Base-by-base conservation (phyloP, 2,888 invertebrate species). In the Aquatica leii region DNA sequence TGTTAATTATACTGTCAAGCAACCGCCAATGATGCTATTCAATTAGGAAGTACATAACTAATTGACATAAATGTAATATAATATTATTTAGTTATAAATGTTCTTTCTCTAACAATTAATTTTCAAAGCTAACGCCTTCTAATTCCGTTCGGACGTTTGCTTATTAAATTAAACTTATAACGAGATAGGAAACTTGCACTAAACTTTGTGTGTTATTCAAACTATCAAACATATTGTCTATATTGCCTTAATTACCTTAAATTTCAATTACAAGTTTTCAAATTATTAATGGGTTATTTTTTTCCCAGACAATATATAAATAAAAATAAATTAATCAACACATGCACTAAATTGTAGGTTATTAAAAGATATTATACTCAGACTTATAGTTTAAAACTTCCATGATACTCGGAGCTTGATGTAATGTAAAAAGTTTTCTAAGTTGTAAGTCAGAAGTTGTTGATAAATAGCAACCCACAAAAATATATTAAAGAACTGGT, bases 21-120 rank as follows among this genome's bases (percentile, higher is more conserved):
- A 76, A 75, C 77, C 78, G 77, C 77, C 78, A 77, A 78, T 78
- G 78, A 77, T 72, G 77, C 78, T 74, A 77, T 78, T 78, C 76
- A 78, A 79, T 79, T 79, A 78, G 76, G 76, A 75, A 77, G 77
- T 77, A 72, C 70, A 77, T 18, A 59, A 59, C 31, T 52, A 59
- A 59, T 59, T 59, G 59, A 40, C 49, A 34, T 41, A 41, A 24
- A 24, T 24, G 24, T 24, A 24, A 24, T 24, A 24, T 24, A 24
- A 24, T 24, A 24, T 24, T 55, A 55, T 31, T 55, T 55, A 41
- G 35, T 41, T 24, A 24, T 24, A 24, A 24, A 24, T 24, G 24
- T 24, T 24, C 24, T 24, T 24, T 24, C 24, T 24, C 24, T 46
- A 18, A 46, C 20, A 20, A 46, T 46, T 46, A 46, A 54, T 43